A percentile compares a stretch with the other conserved stretches of the same genome.
Conservation (phyloP, 23 tunicate genomes). For the Aplidium turbinatum region DNA sequence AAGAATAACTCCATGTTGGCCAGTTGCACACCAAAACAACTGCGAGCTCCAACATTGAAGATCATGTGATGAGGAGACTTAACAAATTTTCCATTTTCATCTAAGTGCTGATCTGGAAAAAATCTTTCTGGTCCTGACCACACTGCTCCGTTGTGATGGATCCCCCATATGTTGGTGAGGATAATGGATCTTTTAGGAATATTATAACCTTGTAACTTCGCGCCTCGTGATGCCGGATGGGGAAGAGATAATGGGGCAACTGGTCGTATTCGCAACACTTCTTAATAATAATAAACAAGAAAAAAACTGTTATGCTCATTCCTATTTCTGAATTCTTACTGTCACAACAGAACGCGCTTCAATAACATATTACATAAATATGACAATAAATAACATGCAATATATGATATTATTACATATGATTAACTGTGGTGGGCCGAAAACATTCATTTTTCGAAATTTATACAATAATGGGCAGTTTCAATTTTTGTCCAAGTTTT, state of each 20-base stretch:
- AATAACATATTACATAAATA: no score
- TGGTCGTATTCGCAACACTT: constrained; percentile 39
- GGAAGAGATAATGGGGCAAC: constrained; percentile 53
- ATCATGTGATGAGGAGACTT: constrained; percentile 39
- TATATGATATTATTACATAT: no score
- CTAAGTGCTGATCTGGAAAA: constrained; percentile 52
- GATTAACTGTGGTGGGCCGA: no score
- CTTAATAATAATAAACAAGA: constrained; percentile 40
- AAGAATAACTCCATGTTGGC: constrained; percentile 72
- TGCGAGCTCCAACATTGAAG: constrained; percentile 57
- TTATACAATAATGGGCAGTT: no score
- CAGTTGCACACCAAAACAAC: constrained; percentile 61
- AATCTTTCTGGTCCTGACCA: constrained; percentile 69
- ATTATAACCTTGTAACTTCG: constrained; percentile 41
- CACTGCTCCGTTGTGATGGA: constrained; percentile 45
- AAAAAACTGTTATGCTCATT: no score
- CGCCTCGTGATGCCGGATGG: constrained; percentile 32
- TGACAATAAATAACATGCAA: no score
- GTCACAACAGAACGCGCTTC: no score
- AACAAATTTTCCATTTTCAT: constrained; percentile 47
- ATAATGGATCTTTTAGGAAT: constrained; percentile 51
- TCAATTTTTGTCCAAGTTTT: no score
- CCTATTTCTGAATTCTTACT: no score
- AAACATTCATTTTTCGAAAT: no score
- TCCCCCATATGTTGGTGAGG: constrained; percentile 42